phyloP scores from a whole-genome alignment of 2,888 invertebrate species.

The Deroplatys truncata region DNA sequence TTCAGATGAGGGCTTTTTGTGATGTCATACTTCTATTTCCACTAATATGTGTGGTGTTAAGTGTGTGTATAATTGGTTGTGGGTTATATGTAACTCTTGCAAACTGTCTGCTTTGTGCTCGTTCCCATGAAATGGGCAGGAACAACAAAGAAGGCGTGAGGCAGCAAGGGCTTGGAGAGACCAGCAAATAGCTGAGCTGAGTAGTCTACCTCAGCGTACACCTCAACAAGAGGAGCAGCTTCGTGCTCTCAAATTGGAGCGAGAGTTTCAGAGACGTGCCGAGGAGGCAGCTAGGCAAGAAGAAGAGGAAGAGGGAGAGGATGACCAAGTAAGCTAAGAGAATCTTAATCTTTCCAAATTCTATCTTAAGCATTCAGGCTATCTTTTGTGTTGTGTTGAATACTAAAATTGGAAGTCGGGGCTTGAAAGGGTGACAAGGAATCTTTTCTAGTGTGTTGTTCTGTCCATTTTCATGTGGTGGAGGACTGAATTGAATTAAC shows the following conservation, averaged over 20 bases:
- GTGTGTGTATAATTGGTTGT: not conserved
- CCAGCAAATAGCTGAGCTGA: slow-evolving; percentile 78
- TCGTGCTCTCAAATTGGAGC: slow-evolving; percentile 83
- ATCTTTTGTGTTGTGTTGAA: too few relatives aligned
- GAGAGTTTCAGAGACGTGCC: slow-evolving; percentile 89
- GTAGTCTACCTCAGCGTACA: slow-evolving; percentile 63
- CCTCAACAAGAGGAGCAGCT: slow-evolving; percentile 83
- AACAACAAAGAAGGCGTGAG: slow-evolving; percentile 66
- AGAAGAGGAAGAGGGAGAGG: slow-evolving; percentile 63
- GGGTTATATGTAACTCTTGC: not conserved
- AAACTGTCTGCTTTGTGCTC: not conserved
- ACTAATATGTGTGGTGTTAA: not conserved
- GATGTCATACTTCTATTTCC: not conserved
- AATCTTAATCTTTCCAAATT: not conserved
- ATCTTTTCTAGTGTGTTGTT: too few relatives aligned
- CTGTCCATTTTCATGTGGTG: too few relatives aligned
- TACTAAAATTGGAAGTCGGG: too few relatives aligned
- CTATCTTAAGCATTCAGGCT: not conserved
- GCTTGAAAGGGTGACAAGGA: too few relatives aligned
- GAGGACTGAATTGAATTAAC: too few relatives aligned
- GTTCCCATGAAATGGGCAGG: slow-evolving; percentile 40
- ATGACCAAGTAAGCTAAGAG: slow-evolving; percentile 46
- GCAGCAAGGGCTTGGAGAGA: slow-evolving; percentile 78
- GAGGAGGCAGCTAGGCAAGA: slow-evolving; percentile 69
- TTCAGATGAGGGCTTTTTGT: not conserved